Evolutionary conservation across 2,797 vertebrate species (phyloP), one percentile per base, ranked within the genome.

Genomic region (Hafferia zeledoni): DNA sequence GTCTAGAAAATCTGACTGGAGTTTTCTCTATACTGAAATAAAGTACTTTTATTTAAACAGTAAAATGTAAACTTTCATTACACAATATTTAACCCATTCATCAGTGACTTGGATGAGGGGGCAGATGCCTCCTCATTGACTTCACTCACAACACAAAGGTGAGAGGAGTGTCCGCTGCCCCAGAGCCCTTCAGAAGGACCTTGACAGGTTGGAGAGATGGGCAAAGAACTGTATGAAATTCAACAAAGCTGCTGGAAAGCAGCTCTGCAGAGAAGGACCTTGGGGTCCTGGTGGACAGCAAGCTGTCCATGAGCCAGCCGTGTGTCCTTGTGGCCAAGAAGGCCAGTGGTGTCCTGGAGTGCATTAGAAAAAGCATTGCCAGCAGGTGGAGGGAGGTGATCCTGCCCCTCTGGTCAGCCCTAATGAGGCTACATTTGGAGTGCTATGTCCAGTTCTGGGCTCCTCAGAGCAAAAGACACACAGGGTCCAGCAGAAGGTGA

Each of bases 151-250:
- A 2, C 35, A n/a, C 9, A 3, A 24, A 5, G 1, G 6, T 17
- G 27, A 19, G 27, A 68, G 35, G 7, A 49, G 16, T 43, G 35
- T 16, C 0, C 0, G 0, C 16, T 27, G 53, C 13, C 35, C 53
- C 17, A 22, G 33, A 27, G 39, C 25, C 33, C 46, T 53, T 10
- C 33, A 25, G 30, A 39, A 53, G 24, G 6, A 10, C 13, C 44
- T 57, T 0, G 0, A 5, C 16, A 57, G 7, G 1, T 2, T 33
- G 44, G 37, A 52, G 19, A 30, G 13, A 31, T 31, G n/a, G 23
- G 16, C 28, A 59, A 50, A 2, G 22, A 65, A 7, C 19, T 1
- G 1, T 4, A 19, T 59, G n/a, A 65, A 33, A 46, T 39, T 52
- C n/a, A 80, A 0, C 46, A 27, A 33, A 22, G 3, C 28, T 24